These are phyloP conservation scores for Acrocephalus scirpaceus DNA, from an alignment of 2,797 vertebrate genomes.

Conservation along the genomic window DNA sequence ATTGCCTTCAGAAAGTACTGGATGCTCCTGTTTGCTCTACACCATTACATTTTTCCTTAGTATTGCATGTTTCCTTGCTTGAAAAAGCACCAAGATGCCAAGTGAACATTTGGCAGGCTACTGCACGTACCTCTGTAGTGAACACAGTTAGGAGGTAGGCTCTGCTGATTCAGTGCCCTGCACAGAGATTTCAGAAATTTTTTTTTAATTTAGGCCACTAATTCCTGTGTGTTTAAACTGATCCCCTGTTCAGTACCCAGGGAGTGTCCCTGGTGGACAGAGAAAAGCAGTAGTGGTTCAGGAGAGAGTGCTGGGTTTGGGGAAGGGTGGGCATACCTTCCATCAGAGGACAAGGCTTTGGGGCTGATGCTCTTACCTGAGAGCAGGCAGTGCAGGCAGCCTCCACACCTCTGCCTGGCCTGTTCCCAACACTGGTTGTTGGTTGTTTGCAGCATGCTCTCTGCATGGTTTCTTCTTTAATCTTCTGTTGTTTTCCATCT, in stretches of 20 bases:
- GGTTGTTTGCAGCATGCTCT: background rate
- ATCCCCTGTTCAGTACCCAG: background rate
- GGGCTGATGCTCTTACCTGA: background rate
- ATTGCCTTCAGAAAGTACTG: background rate
- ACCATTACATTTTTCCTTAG: background rate
- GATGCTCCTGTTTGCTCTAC: background rate
- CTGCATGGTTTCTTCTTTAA: background rate
- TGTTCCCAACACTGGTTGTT: background rate
- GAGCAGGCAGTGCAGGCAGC: background rate
- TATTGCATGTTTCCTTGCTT: background rate
- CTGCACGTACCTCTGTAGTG: background rate
- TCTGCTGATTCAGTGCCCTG: background rate
- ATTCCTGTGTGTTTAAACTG: background rate
- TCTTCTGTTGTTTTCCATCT: background rate
- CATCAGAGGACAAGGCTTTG: background rate
- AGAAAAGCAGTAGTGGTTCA: background rate
- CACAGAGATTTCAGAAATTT: background rate
- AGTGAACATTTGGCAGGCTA: rapidly evolving
- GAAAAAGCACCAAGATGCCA: background rate
- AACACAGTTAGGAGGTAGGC: background rate
- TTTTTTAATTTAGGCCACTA: background rate
- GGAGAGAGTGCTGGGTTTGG: background rate
- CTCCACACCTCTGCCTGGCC: background rate
- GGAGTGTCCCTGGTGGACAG: background rate
- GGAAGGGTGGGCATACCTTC: background rate